These are phyloP conservation scores for Chymomyza amoena DNA, from an alignment of 2,888 invertebrate genomes.

Conservation along the genomic window DNA sequence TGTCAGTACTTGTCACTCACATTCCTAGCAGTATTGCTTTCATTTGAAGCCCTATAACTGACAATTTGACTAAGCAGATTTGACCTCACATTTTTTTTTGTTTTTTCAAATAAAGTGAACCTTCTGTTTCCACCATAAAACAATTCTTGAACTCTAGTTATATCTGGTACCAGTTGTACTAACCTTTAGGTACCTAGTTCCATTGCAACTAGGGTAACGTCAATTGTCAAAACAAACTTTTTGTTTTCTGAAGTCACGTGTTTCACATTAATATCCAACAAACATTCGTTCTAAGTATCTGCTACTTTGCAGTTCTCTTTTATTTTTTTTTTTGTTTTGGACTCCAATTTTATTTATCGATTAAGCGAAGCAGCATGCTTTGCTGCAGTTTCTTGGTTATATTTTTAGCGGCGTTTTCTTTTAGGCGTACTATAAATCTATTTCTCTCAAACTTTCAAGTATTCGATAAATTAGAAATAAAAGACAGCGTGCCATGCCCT, in stretches of 20 bases:
- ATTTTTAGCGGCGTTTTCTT: constrained; percentile 34
- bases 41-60: too few relatives aligned
- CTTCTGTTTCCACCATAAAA: not conserved
- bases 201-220: not conserved
- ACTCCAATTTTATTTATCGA: constrained; percentile 46
- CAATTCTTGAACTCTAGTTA: too few relatives aligned
- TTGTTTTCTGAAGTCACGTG: not conserved
- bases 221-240: not conserved
- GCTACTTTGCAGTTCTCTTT: not conserved
- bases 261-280: not conserved
- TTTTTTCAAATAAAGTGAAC: too few relatives aligned
- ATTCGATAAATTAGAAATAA: constrained; percentile 47
- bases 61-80: too few relatives aligned
- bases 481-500: constrained; percentile 26
- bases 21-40: too few relatives aligned
- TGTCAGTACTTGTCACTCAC: too few relatives aligned
- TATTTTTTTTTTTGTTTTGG: constrained; percentile 8
- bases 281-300: not conserved
- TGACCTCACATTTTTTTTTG: too few relatives aligned
- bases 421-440: constrained; percentile 9
- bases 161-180: not conserved
- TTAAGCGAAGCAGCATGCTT: constrained; percentile 56
- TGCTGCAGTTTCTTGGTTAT: constrained; percentile 7
- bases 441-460: not conserved
- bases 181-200: not conserved